Percentiles rank a stretch among this genome's conserved stretches.
phyloP scores from a whole-genome alignment of 2,797 vertebrate genomes.

The Adrianichthys oophorus region DNA sequence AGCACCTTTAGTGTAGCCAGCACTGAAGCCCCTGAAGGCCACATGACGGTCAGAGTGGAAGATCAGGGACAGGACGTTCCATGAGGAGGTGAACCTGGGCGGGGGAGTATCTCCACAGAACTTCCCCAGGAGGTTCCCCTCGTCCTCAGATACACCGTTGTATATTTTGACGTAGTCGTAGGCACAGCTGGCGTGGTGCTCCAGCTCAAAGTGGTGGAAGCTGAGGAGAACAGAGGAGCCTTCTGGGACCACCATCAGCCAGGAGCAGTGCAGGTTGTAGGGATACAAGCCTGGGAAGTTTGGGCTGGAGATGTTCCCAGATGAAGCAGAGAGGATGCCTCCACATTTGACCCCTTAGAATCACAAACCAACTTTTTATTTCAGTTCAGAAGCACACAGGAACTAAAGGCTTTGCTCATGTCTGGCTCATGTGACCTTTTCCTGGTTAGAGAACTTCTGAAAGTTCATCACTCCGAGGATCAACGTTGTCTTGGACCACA shows the following conservation, averaged over 20 bases:
- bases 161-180: constrained; percentile 98
- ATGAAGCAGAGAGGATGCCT: constrained; percentile 89
- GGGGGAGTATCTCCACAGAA: constrained; percentile 89
- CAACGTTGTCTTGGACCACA: constrained; percentile 22
- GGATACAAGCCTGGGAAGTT: constrained; percentile 94
- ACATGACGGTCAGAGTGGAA: constrained; percentile 96
- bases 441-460: constrained; percentile 19
- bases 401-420: not conserved
- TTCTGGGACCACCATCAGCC: constrained; percentile 95
- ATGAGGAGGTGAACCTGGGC: constrained; percentile 91
- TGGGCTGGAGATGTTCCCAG: constrained; percentile 92
- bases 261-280: constrained; percentile 89
- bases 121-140: constrained; percentile 91
- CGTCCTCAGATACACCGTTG: constrained; percentile 87
- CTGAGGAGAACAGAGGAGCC: constrained; percentile 92
- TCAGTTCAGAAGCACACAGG: constrained; percentile 2
- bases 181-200: constrained; percentile 85
- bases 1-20: constrained; percentile 91
- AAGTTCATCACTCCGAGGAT: constrained; percentile 39
- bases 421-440: constrained; percentile 13
- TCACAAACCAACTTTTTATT: constrained; percentile 13
- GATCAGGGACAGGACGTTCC: constrained; percentile 93
- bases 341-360: constrained; percentile 94
- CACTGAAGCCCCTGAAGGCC: constrained; percentile 86
- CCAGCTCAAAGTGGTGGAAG: constrained; percentile 92